Evolutionary conservation across 2,113 vertebrate species (phyloP), one percentile per base, ranked within the genome.

Genomic region (Asarcornis scutulata): DNA sequence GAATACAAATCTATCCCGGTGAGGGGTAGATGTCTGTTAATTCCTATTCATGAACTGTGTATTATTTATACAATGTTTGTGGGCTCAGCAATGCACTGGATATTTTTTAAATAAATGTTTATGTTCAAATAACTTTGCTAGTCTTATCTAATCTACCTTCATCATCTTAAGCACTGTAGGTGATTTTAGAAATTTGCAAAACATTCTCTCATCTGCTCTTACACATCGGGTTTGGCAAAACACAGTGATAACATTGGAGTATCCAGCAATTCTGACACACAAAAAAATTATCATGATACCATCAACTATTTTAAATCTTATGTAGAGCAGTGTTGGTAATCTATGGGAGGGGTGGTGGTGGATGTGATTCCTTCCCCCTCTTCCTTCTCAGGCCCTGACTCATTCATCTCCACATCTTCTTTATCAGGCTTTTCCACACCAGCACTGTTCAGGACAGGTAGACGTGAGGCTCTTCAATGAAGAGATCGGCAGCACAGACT

Each of bases 51-150:
- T 96, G 94, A 97, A 86, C 68, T 86, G 95, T 95, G 78, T 96
- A 95, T 96, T 95, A 97, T 97, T 97, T 96, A 96, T 95, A 92
- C 52, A 73, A 42, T 96, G 76, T 97, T 94, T 97, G 82, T 94
- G 96, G 78, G 73, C 94, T 92, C 78, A 95, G 83, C 52, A 91
- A 86, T 81, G 84, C 86, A 91, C 76, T 83, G 77, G 78, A 95
- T 96, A 95, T 90, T 96, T 82, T 89, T 97, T 79, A 95, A 95
- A 96, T 84, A 93, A 89, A 96, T 85, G 91, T 95, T 93, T 90
- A 96, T 74, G 71, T 93, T 97, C 91, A 96, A 96, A 90, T 96
- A 91, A 91, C 86, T 96, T 96, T 95, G 92, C 91, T 89, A 81
- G 93, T 87, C 94, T 93, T 81, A 92, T 91, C 85, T 96, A 95